phyloP scores from a whole-genome alignment of 37 sponge, comb jelly and placozoan genomes.

The Bolinopsis microptera region DNA sequence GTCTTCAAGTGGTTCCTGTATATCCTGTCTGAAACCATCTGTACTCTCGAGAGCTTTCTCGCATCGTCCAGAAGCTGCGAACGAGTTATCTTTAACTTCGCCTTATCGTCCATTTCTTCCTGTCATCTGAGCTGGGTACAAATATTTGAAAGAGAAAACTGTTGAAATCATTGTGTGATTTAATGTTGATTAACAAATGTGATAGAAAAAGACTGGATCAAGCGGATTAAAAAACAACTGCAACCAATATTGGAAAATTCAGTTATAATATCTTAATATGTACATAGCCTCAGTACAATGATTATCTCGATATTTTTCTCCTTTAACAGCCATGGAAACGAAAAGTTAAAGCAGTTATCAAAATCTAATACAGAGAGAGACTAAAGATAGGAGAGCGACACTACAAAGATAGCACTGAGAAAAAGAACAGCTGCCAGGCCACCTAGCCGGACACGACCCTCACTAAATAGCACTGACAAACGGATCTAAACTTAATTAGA shows the following conservation, averaged over 20 bases:
- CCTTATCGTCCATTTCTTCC: neutral
- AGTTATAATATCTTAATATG: too few species aligned
- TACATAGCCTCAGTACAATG: too few species aligned
- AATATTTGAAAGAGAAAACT: too few species aligned
- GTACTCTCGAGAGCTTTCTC: neutral
- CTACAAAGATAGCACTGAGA: neutral
- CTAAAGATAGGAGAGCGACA: neutral
- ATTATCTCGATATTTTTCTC: too few species aligned
- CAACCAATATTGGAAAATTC: too few species aligned
- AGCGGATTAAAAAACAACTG: too few species aligned
- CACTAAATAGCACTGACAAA: neutral
- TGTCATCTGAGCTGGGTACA: neutral
- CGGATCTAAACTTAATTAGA: neutral
- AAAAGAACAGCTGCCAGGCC: too few species aligned
- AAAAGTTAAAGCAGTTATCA: neutral
- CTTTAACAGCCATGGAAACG: neutral
- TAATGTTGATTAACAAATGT: too few species aligned
- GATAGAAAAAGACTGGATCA: too few species aligned
- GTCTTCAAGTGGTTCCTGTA: conserved; percentile 18
- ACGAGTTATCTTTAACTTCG: neutral
- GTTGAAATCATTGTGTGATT: too few species aligned
- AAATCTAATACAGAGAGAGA: neutral
- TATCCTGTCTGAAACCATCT: conserved; percentile 6
- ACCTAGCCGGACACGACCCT: neutral
- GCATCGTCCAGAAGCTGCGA: neutral